phyloP scores from a whole-genome alignment of 2,888 invertebrate species.

The Nephrotoma appendiculata region DNA sequence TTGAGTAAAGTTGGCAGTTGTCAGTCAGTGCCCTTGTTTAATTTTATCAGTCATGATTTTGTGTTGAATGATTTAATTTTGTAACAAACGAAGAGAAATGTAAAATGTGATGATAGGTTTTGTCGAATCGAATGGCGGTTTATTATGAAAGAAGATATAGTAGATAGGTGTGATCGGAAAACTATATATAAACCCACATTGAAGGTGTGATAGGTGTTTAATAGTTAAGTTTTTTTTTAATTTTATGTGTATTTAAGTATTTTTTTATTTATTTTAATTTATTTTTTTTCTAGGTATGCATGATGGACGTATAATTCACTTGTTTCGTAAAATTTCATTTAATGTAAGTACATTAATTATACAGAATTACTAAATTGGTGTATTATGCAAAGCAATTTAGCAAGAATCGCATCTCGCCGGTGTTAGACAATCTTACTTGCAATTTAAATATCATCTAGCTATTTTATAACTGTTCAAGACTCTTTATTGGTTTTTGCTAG shows the following conservation, averaged over 20 bases:
- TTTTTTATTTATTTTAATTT: not conserved
- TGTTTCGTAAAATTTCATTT: not conserved
- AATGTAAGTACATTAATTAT: not conserved
- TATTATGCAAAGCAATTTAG: too few species aligned
- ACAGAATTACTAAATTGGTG: too few species aligned
- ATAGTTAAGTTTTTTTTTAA: not conserved
- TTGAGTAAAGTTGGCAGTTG: not conserved
- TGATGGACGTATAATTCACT: not conserved
- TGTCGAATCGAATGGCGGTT: not conserved
- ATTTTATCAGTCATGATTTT: not conserved
- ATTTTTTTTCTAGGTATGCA: not conserved
- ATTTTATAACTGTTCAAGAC: too few species aligned
- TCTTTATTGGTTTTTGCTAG: too few species aligned
- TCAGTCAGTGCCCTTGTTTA: not conserved
- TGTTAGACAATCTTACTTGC: too few species aligned
- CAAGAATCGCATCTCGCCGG: too few species aligned
- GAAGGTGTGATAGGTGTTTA: not conserved
- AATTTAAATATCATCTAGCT: too few species aligned
- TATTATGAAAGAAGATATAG: not conserved
- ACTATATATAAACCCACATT: not conserved
- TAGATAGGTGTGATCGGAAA: not conserved
- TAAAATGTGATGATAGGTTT: not conserved
- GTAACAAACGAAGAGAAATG: not conserved
- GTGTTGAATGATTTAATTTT: not conserved
- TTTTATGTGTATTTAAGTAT: not conserved